Evolutionary conservation across 2,113 vertebrate genomes (phyloP).

Genomic region (Cyphomyrus plagiostoma): DNA sequence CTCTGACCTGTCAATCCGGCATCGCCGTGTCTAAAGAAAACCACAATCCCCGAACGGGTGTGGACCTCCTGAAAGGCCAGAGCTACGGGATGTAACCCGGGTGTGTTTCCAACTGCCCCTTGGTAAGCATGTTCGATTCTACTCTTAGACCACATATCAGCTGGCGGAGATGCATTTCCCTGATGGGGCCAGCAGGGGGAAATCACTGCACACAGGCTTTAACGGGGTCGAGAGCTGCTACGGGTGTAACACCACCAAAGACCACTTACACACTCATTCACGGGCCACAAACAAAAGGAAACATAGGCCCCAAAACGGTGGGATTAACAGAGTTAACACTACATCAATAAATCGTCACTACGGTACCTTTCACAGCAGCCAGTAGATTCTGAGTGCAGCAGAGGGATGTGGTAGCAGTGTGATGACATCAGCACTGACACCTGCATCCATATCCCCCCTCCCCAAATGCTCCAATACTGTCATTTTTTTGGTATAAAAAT

Average conservation of each 20-base stretch:
- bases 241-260: neutral
- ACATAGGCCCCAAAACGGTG: neutral
- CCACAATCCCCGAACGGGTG: neutral
- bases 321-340: neutral
- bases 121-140: neutral
- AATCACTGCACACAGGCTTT: neutral
- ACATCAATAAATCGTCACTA: neutral
- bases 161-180: neutral
- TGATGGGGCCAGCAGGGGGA: neutral
- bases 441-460: neutral
- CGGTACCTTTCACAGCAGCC: neutral
- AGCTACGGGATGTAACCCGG: neutral
- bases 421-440: neutral
- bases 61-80: neutral
- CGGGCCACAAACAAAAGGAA: neutral
- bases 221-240: neutral
- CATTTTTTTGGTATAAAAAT: conserved; percentile 8
- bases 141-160: neutral
- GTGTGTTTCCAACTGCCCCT: neutral
- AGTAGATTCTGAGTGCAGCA: neutral
- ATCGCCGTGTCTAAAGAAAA: neutral
- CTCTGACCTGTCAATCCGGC: neutral
- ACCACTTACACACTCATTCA: neutral
- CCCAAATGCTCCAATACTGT: neutral
- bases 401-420: neutral